Evolutionary conservation across 2,113 vertebrate genomes (phyloP).

Genomic region (Struthio camelus): DNA sequence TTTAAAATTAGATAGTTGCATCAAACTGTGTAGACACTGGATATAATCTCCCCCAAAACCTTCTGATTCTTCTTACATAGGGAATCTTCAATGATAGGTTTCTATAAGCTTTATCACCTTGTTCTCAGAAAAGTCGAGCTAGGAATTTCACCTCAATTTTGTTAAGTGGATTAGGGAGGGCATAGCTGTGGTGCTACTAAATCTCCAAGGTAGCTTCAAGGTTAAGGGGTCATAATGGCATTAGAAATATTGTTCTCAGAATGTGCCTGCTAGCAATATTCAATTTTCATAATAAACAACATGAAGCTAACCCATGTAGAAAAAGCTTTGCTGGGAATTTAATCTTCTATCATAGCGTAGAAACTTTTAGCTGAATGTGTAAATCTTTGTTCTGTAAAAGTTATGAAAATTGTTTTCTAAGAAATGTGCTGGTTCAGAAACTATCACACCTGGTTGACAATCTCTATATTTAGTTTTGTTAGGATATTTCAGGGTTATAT

Average conservation of each 20-base stretch:
- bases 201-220: slow-evolving; percentile 42
- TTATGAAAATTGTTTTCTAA: not conserved
- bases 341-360: not conserved
- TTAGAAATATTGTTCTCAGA: slow-evolving; percentile 29
- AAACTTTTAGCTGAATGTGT: not conserved
- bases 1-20: not conserved
- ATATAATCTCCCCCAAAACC: not conserved
- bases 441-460: not conserved
- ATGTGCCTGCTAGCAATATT: not conserved
- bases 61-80: not conserved
- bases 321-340: not conserved
- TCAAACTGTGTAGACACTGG: not conserved
- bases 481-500: not conserved
- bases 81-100: not conserved
- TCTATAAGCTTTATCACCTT: slow-evolving; percentile 14
- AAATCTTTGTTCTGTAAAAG: not conserved
- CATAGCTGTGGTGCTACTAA: not conserved
- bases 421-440: not conserved
- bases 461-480: not conserved
- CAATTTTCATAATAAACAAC: slow-evolving; percentile 1
- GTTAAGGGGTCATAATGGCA: not conserved
- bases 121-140: not conserved
- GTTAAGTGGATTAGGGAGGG: slow-evolving; percentile 47
- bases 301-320: not conserved
- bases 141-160: slow-evolving; percentile 41